Base-by-base conservation (phyloP, 2,113 vertebrate genomes). In the Carassius gibelio region DNA sequence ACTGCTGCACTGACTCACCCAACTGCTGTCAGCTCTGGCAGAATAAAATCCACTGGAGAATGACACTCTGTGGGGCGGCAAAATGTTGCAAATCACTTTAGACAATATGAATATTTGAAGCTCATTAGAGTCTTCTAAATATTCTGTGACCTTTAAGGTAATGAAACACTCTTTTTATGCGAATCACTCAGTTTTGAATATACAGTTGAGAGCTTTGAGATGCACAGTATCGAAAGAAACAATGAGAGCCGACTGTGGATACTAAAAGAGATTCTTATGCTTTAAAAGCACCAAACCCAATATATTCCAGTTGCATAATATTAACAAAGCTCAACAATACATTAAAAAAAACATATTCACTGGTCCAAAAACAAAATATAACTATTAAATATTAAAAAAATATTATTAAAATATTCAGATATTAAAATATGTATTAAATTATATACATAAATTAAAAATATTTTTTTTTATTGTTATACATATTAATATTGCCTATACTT, bases 61-160 rank as follows among this genome's bases (percentile, higher is more conserved):
- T 38, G 26, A 72, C 64, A 72, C 81, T 38, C 66, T 34, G 48
- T 82, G 19, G 34, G 68, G 64, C 0, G 21, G 48, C 34, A 48
- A 64, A 66, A 81, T 62, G n/a, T 64, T 30, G 45, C 42, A 74
- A 83, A 30, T 72, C 7, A 50, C 23, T 72, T 82, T 69, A 36
- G 11, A 83, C 48, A 72, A 4, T 42, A 82, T 71, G 81, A 83
- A 71, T 83, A 57, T 83, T 42, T 69, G 15, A 50, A 55, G 13
- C 42, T 52, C 62, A 69, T 69, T 82, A 52, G 57, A 66, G 42
- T 82, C 59, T 82, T 48, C 26, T 10, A 57, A 55, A 55, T 52
- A 71, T 55, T 55, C 19, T 55, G 45, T 71, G 81, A n/a, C 64
- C 81, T 82, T 82, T 71, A 45, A 69, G 64, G 23, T 45, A 55